Conservation (phyloP, 2,888 invertebrate genomes). For the Microplitis deprimator region DNA sequence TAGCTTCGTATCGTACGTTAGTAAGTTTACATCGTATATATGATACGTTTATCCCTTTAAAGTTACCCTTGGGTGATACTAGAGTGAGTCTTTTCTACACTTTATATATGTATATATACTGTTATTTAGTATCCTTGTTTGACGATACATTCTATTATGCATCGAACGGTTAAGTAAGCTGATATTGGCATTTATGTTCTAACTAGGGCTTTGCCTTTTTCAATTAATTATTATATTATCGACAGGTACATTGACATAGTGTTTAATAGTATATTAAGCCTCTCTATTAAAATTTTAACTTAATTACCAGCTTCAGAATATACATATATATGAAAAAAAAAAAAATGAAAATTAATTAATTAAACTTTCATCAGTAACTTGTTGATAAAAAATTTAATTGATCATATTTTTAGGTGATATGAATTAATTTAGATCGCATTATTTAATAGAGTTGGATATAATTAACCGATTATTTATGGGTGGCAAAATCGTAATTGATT, state of each 20-base stretch:
- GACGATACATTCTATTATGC: conserved; percentile 46
- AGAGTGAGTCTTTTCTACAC: neutral
- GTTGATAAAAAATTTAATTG: neutral
- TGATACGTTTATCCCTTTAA: conserved; percentile 23
- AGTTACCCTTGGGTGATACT: neutral
- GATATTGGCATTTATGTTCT: conserved; percentile 5
- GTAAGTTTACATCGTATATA: conserved; percentile 46
- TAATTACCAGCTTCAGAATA: neutral
- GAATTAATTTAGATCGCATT: too few species aligned
- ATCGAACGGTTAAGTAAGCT: conserved; percentile 48
- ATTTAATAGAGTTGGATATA: too few species aligned
- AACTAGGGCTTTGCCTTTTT: neutral
- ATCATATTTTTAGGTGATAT: too few species aligned
- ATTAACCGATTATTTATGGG: neutral
- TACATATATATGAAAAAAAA: neutral
- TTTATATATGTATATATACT: neutral
- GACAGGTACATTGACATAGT: neutral
- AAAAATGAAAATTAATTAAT: neutral
- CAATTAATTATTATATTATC: neutral
- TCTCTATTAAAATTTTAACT: neutral
- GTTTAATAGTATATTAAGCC: neutral
- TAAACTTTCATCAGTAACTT: neutral
- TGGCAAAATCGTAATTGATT: neutral
- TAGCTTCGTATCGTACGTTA: conserved; percentile 50
- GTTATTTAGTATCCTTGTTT: conserved; percentile 33